Evolutionary conservation across 2,113 vertebrate genomes (phyloP).

Genomic region (Eulemur rufifrons): DNA sequence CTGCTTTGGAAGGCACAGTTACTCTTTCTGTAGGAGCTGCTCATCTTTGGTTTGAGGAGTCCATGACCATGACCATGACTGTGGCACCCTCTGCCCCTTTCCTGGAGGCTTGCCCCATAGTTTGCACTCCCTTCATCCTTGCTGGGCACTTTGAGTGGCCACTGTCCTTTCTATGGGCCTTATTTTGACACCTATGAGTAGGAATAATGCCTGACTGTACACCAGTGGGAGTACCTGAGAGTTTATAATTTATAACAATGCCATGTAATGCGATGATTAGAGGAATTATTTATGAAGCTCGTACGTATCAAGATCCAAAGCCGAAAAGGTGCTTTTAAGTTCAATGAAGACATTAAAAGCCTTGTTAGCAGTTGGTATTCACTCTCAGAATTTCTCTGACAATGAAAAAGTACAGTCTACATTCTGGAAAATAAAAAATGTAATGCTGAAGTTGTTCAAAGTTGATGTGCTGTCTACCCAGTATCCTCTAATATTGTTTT

Average conservation of each 20-base stretch:
- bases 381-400: slow-evolving; percentile 10
- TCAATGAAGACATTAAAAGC: slow-evolving; percentile 56
- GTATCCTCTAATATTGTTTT: not conserved
- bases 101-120: not conserved
- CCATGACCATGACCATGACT: too few species aligned
- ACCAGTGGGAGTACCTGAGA: not conserved
- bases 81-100: not conserved
- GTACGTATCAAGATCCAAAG: slow-evolving; percentile 10
- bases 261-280: slow-evolving; percentile 50
- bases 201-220: not conserved
- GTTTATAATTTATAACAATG: slow-evolving; percentile 9
- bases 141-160: not conserved
- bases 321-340: slow-evolving; percentile 55
- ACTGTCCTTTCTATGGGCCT: not conserved
- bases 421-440: slow-evolving; percentile 45
- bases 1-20: not conserved
- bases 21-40: not conserved
- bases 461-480: not conserved
- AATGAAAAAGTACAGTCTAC: not conserved
- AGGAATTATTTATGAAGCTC: slow-evolving; percentile 64
- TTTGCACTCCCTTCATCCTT: not conserved
- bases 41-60: not conserved
- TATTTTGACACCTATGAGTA: slow-evolving; percentile 3
- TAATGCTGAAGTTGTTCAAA: not conserved
- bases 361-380: not conserved